A percentile compares a stretch with the other conserved stretches of the same genome.
Conservation (phyloP, 2,888 invertebrate species). For the Ditula angustiorana region DNA sequence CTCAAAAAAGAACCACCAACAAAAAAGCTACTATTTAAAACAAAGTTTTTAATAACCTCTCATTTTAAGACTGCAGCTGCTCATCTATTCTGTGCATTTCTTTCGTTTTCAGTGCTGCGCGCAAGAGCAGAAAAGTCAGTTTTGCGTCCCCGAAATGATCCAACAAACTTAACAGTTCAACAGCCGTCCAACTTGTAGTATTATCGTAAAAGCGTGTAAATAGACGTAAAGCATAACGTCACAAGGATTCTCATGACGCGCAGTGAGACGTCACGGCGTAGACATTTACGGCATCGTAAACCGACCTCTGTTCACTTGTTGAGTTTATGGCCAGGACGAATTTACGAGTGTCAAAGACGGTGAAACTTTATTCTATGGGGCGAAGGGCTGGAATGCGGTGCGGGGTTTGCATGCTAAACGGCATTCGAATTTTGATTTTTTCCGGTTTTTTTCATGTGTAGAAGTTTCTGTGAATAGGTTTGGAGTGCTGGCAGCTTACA, state of each 20-base stretch:
- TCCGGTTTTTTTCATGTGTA: too few species aligned
- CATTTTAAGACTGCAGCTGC: too few species aligned
- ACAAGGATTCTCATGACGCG: slow-evolving; percentile 71
- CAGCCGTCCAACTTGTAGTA: slow-evolving; percentile 33
- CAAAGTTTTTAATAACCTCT: too few species aligned
- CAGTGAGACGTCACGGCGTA: slow-evolving; percentile 76
- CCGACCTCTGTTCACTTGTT: slow-evolving; percentile 79
- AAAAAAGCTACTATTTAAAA: too few species aligned
- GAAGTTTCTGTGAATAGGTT: not conserved
- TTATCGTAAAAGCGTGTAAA: slow-evolving; percentile 37
- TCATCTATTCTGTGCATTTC: too few species aligned
- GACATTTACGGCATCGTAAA: slow-evolving; percentile 76
- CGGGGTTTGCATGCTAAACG: slow-evolving; percentile 8
- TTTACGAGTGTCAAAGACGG: slow-evolving; percentile 46
- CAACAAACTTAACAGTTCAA: slow-evolving; percentile 7
- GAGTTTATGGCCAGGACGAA: slow-evolving; percentile 63
- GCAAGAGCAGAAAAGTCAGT: too few species aligned
- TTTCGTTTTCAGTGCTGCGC: too few species aligned
- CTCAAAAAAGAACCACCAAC: too few species aligned
- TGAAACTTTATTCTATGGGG: slow-evolving; percentile 46
- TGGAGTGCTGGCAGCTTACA: slow-evolving; percentile 6
- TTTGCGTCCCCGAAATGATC: not conserved
- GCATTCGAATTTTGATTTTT: slow-evolving; percentile 18
- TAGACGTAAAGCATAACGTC: slow-evolving; percentile 36
- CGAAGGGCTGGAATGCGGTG: slow-evolving; percentile 42